Evolutionary conservation across 2,888 invertebrate genomes (phyloP), one percentile per base, ranked within the genome.

Genomic region (Tachina lurida): DNA sequence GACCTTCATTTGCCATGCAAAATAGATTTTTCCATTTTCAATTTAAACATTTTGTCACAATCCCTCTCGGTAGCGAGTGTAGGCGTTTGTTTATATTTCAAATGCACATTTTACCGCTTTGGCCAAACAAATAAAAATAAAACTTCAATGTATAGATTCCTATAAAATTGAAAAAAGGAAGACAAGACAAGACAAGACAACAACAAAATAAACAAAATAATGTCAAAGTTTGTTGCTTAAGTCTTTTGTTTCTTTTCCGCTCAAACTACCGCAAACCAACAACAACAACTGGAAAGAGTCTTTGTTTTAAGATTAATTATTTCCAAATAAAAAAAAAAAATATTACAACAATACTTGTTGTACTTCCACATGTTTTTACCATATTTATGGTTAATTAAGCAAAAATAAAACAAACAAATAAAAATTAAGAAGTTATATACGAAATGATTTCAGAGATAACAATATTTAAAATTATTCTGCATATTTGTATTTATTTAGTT

Each of bases 211-310:
- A 39, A 47, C 12, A 22, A 81, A 77, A 73, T 83, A 83, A 83
- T 83, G 71, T 73, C 77, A 83, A 77, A 83, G 83, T 83, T 73
- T 67, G 65, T 83, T 83, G 83, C 77, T 83, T 67, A 83, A 77
- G 71, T 77, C 77, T 83, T 83, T 77, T 83, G 71, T 77, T 83
- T 81, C n/a, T 45, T 12, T 67, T 67, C 13, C 43, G 31, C 60
- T n/a, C 19, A 15, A 58, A 45, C 65, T 22, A 70, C 39, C 22
- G 3, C 31, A 54, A 31, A 31, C 7, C 5, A 31, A 52, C 74
- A 81, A 22, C 54, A 17, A 45, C 39, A 62, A 13, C 31, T 31
- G 5, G 12, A 19, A 54, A 4, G 12, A 70, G 60, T 54, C 54
- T 65, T 52, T 58, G 62, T 43, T 63, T 62, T 67, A 65, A 77